A percentile compares a stretch with the other conserved stretches of the same genome.
These are phyloP conservation scores for Pristionchus entomophagus DNA, from an alignment of 2,888 invertebrate genomes.

Conservation along the genomic window DNA sequence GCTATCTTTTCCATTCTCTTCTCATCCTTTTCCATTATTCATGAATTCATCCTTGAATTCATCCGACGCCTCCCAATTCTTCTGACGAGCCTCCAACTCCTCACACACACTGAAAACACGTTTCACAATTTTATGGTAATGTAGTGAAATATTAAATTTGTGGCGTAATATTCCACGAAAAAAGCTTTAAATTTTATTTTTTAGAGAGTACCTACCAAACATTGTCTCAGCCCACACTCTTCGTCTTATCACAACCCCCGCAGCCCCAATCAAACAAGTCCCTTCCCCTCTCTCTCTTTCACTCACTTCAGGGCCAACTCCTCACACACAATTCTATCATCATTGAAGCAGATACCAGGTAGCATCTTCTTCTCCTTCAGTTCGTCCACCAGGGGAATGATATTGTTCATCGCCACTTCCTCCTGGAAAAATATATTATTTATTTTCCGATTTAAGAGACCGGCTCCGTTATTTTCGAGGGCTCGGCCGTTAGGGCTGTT, in stretches of 20 bases:
- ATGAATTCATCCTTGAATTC: conserved; percentile 71
- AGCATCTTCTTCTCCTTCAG: conserved; percentile 67
- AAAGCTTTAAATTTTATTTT: no score
- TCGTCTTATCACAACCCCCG: neutral
- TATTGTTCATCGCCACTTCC: conserved; percentile 66
- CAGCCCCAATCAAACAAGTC: neutral
- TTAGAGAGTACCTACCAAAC: rapidly evolving
- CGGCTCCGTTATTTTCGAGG: no score
- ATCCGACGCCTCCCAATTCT: conserved; percentile 63
- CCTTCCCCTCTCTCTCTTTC: neutral
- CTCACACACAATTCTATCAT: conserved; percentile 72
- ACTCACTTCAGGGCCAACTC: conserved; percentile 58
- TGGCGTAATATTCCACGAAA: no score
- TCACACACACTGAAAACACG: conserved; percentile 52
- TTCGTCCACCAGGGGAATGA: conserved; percentile 69
- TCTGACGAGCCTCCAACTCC: conserved; percentile 61
- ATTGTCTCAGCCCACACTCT: neutral
- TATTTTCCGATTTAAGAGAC: neutral
- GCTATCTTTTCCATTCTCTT: conserved; percentile 70
- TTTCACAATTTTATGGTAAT: no score
- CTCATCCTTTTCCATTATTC: conserved; percentile 73
- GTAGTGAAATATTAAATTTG: neutral
- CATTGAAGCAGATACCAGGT: conserved; percentile 74
- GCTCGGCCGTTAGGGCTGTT: no score
- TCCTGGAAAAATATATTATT: conserved; percentile 49